Evolutionary conservation across 2,797 vertebrate species (phyloP).

Genomic region (Valencia hispanica): DNA sequence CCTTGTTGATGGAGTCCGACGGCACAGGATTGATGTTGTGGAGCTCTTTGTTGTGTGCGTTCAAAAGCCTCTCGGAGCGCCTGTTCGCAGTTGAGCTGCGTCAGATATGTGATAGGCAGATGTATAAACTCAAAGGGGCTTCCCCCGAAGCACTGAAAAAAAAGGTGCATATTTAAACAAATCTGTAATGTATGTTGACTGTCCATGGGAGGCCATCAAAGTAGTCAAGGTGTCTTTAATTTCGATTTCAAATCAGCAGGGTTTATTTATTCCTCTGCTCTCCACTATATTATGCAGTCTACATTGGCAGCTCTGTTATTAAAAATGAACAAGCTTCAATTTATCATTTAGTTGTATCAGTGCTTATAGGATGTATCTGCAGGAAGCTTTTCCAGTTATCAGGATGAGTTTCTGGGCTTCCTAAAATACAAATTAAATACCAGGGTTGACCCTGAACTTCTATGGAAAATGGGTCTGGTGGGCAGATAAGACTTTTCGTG

Average conservation of each 20-base stretch:
- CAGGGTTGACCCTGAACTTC: neutral
- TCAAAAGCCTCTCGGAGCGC: slow-evolving; percentile 29
- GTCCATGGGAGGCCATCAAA: slow-evolving; percentile 9
- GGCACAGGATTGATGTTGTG: slow-evolving; percentile 43
- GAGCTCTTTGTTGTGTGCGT: slow-evolving; percentile 38
- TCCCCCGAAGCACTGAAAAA: neutral
- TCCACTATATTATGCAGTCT: neutral
- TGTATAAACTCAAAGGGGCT: slow-evolving; percentile 1
- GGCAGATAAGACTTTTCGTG: neutral
- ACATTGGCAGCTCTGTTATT: neutral
- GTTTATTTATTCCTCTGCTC: neutral
- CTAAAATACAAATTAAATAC: neutral
- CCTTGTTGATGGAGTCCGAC: slow-evolving; percentile 51
- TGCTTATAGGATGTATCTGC: neutral
- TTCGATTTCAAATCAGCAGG: neutral
- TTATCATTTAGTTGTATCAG: neutral
- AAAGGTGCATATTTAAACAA: neutral
- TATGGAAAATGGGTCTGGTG: neutral
- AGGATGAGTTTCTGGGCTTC: neutral
- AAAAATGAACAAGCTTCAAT: neutral
- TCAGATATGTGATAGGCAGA: slow-evolving; percentile 9
- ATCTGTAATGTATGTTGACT: neutral
- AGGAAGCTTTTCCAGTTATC: neutral
- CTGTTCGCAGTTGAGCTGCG: slow-evolving; percentile 3
- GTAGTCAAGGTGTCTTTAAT: neutral